Percentiles rank a stretch among this genome's conserved stretches.
phyloP scores from a whole-genome alignment of 2,113 vertebrate species.

The Alligator mississippiensis region DNA sequence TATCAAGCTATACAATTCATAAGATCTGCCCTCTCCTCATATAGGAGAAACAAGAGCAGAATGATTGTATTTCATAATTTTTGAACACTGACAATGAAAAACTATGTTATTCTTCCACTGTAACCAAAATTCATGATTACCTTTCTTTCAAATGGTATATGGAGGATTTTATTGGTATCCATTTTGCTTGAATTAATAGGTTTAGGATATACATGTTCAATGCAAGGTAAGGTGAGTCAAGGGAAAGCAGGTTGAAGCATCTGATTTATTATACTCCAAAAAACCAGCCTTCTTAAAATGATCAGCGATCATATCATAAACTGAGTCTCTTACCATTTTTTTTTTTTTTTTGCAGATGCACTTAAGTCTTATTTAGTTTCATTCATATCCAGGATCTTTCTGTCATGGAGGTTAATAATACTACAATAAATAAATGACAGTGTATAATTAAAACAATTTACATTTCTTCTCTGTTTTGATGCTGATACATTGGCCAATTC shows the following conservation, averaged over 20 bases:
- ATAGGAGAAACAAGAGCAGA: not conserved
- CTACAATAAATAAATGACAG: not conserved
- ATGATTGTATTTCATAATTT: not conserved
- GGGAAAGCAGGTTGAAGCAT: not conserved
- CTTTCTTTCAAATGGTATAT: not conserved
- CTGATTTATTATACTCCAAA: not conserved
- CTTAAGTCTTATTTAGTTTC: not conserved
- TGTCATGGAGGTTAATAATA: not conserved
- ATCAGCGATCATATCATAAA: not conserved
- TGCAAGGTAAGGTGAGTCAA: not conserved
- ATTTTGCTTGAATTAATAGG: not conserved
- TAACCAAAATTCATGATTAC: not conserved
- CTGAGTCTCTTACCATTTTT: not conserved
- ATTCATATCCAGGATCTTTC: not conserved
- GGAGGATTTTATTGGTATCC: not conserved
- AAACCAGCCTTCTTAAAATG: not conserved
- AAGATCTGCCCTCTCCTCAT: not conserved
- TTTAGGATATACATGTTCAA: not conserved
- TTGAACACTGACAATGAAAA: not conserved
- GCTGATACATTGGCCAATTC: not conserved
- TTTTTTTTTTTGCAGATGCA: not conserved
- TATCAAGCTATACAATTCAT: not conserved
- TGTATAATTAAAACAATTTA: not conserved
- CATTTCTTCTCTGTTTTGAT: constrained; percentile 8
- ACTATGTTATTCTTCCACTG: not conserved